Evolutionary conservation across 2,888 invertebrate species (phyloP).

Genomic region (Cerceris rybyensis): DNA sequence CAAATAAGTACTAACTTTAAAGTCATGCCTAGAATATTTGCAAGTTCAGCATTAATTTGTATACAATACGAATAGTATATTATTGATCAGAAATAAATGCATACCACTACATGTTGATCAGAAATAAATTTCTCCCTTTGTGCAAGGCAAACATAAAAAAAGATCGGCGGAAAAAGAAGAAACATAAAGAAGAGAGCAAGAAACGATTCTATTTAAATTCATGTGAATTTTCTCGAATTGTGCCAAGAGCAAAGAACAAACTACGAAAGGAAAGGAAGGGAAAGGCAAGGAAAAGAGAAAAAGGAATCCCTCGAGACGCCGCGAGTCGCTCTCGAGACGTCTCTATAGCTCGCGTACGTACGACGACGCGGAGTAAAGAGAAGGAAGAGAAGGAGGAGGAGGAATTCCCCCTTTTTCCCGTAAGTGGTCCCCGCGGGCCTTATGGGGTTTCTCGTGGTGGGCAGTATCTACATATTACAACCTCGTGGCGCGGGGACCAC

Average conservation of each 20-base stretch:
- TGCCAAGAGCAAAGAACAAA: conserved; percentile 38
- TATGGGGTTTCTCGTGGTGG: conserved; percentile 70
- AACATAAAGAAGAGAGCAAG: background rate
- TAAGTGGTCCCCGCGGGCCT: conserved; percentile 65
- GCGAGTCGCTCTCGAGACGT: conserved; percentile 65
- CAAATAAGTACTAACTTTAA: no score
- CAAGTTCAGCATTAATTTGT: no score
- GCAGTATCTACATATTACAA: conserved; percentile 75
- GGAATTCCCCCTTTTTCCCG: conserved; percentile 64
- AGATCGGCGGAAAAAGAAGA: no score
- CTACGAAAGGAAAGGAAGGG: conserved; percentile 26
- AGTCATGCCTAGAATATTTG: no score
- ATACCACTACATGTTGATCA: no score
- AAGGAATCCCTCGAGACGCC: conserved; percentile 59
- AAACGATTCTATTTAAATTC: background rate
- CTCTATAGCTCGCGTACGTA: conserved; percentile 49
- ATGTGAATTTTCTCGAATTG: conserved; percentile 39
- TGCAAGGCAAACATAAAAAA: background rate
- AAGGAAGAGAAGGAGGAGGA: conserved; percentile 33
- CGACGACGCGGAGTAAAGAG: conserved; percentile 21
- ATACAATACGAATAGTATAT: no score
- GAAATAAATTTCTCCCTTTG: background rate
- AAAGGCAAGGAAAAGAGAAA: conserved; percentile 39
- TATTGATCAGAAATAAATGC: background rate
- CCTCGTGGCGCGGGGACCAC: conserved; percentile 75